A percentile compares a stretch with the other conserved stretches of the same genome.
These are phyloP conservation scores for Periphyllus acericola DNA, from an alignment of 2,888 invertebrate genomes.

Conservation along the genomic window DNA sequence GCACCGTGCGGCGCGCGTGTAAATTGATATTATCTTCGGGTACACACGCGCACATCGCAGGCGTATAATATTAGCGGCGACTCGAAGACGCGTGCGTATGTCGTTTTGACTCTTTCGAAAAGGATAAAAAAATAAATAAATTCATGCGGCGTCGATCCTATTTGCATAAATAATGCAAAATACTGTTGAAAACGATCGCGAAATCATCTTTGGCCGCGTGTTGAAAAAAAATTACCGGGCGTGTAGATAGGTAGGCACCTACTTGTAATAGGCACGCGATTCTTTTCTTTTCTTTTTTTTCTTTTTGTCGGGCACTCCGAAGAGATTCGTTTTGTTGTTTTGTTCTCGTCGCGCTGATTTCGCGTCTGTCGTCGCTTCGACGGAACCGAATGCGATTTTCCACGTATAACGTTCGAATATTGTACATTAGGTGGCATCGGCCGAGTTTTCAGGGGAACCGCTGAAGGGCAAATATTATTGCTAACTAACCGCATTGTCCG, in stretches of 20 bases:
- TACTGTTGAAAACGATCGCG: not conserved
- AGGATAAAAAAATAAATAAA: too few relatives aligned
- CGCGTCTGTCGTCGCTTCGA: not conserved
- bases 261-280: too few relatives aligned
- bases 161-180: conserved; percentile 4
- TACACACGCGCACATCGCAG: too few relatives aligned
- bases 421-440: conserved; percentile 7
- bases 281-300: not conserved
- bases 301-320: too few relatives aligned
- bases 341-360: not conserved
- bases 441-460: not conserved
- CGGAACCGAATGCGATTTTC: not conserved
- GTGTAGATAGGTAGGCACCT: too few relatives aligned
- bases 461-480: not conserved
- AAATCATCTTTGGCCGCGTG: not conserved
- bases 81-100: too few relatives aligned
- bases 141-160: too few relatives aligned
- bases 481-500: conserved; percentile 19
- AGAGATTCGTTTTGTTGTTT: too few relatives aligned
- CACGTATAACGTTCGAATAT: not conserved
- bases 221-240: not conserved
- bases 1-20: too few relatives aligned
- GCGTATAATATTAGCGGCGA: too few relatives aligned
- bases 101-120: too few relatives aligned
- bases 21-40: too few relatives aligned